A percentile compares a stretch with the other conserved stretches of the same genome.
These are phyloP conservation scores for Caranx ignobilis DNA, from an alignment of 2,113 vertebrate species.

Conservation along the genomic window DNA sequence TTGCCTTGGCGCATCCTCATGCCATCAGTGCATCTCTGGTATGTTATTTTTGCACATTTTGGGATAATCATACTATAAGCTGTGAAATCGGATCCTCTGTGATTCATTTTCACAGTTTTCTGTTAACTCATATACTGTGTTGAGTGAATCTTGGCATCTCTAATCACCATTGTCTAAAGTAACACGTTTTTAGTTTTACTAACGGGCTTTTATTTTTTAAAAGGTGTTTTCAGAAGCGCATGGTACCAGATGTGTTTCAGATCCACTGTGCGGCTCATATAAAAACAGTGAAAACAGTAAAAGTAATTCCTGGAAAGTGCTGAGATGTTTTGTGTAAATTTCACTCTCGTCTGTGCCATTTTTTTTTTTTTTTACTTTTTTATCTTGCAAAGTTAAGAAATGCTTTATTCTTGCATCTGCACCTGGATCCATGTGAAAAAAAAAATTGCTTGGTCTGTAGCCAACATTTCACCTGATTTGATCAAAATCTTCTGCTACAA, in stretches of 20 bases:
- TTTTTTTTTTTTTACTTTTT: not conserved
- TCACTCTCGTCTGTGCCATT: not conserved
- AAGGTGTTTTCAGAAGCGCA: not conserved
- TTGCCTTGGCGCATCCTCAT: not conserved
- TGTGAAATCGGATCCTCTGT: not conserved
- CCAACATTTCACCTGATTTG: not conserved
- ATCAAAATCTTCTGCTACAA: not conserved
- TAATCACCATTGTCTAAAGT: not conserved
- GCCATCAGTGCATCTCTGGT: not conserved
- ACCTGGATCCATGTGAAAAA: not conserved
- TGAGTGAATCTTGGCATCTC: constrained; percentile 9
- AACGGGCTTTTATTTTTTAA: not conserved
- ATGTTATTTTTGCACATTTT: not conserved
- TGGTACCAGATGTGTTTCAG: not conserved
- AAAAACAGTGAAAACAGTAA: not conserved
- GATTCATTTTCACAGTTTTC: not conserved
- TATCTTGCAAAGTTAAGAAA: not conserved
- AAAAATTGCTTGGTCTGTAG: not conserved
- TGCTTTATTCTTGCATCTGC: not conserved
- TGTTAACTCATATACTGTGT: not conserved
- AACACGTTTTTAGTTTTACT: not conserved
- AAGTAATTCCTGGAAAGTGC: constrained; percentile 1
- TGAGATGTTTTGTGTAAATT: not conserved
- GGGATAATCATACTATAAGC: not conserved
- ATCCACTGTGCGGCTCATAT: not conserved